These are phyloP conservation scores for Axinella damicornis DNA, from an alignment of 37 sponge, comb jelly and placozoan species.

Conservation along the genomic window DNA sequence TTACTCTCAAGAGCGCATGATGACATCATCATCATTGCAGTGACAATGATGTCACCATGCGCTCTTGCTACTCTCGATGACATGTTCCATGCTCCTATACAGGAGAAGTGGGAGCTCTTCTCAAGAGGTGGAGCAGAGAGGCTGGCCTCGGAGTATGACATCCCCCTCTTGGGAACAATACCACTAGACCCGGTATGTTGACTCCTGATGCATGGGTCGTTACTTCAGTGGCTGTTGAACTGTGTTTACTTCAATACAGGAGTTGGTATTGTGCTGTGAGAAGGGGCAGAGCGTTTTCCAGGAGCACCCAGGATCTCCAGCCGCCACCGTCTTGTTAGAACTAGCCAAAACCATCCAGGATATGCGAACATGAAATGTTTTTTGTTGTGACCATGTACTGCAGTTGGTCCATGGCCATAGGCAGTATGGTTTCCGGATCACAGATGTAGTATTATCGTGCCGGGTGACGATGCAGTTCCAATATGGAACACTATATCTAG, in stretches of 20 bases:
- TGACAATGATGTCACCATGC: no score
- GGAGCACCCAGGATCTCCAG: constrained; percentile 46
- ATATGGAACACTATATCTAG: no score
- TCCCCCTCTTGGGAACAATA: constrained; percentile 67
- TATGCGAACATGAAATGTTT: not conserved
- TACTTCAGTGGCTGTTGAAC: not conserved
- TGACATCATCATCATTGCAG: no score
- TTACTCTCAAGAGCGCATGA: no score
- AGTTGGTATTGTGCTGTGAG: constrained; percentile 69
- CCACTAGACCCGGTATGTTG: constrained; percentile 75
- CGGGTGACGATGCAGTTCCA: no score
- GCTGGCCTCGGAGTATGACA: constrained; percentile 55
- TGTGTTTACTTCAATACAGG: constrained; percentile 19
- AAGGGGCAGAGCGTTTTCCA: constrained; percentile 51
- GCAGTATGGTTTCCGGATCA: no score
- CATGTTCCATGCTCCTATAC: not conserved
- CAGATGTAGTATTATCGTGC: no score
- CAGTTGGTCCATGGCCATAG: no score
- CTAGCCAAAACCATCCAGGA: constrained; percentile 34
- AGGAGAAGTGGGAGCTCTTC: constrained; percentile 50
- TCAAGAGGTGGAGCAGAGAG: constrained; percentile 39
- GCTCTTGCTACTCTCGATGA: no score
- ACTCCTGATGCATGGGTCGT: no score
- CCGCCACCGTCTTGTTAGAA: constrained; percentile 35
- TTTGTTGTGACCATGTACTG: no score